Evolutionary conservation across 1,140 invertebrate species (phyloP), one percentile per base, ranked within the genome.

Genomic region (Venustaconcha ellipsiformis): DNA sequence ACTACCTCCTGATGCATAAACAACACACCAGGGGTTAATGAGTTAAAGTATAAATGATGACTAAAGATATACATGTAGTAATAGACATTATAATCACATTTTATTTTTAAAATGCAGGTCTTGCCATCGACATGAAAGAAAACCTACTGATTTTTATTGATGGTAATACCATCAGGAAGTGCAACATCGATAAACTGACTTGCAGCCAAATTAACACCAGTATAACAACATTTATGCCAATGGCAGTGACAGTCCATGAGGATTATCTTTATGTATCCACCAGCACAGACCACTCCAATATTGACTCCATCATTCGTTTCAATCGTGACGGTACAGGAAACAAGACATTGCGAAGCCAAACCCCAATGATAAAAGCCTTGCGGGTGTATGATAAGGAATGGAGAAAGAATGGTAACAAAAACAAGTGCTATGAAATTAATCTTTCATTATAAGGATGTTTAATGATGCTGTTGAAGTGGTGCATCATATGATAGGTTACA

Each of bases 371-470:
- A 20, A 88, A 93, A 76, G 92, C 93, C 55, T 87, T 95, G 78
- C 91, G 92, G 73, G 92, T 96, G 72, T 96, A 95, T 86, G 94
- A 95, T 89, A 92, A 92, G 37, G 86, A 89, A 86, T 92, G 64
- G 93, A 94, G 89, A 85, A 80, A 74, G 89, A 56, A 57, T n/a
- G 17, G 26, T 23, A 48, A 48, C n/a, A 14, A 18, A 18, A 67
- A 67, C 11, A 18, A 48, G 18, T n/a, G 13, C 17, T 18, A 67
- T 26, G 17, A 14, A 67, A 67, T 14, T 26, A 13, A 26, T 5
- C 23, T 48, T 30, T 30, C 18, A 26, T 1, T 67, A 67, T 4
- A 26, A 23, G 14, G 18, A 23, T 26, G 48, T 26, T 48, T 48
- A 48, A 67, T 2, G 13, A 14, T 1, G 48, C 18, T 26, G 15